Evolutionary conservation across 2,888 invertebrate genomes (phyloP).

Genomic region (Sturmia bella): DNA sequence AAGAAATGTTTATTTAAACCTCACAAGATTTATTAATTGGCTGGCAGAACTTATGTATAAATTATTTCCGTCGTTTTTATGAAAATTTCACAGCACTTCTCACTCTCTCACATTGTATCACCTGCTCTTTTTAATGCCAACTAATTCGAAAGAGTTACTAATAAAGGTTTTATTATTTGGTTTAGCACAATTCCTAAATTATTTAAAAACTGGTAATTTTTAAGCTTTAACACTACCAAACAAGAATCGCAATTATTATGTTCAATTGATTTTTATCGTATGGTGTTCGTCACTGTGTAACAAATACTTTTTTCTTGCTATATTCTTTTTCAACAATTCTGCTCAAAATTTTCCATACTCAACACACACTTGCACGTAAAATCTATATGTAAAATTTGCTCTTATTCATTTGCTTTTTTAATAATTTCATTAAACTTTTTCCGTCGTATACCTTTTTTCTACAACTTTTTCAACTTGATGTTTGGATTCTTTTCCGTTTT

Average conservation of each 20-base stretch:
- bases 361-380: slow-evolving; percentile 7
- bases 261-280: slow-evolving; percentile 63
- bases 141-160: neutral
- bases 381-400: slow-evolving; percentile 41
- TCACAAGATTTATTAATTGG: neutral
- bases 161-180: neutral
- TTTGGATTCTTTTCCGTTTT: slow-evolving; percentile 17
- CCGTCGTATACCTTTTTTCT: slow-evolving; percentile 41
- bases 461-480: slow-evolving; percentile 20
- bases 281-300: slow-evolving; percentile 53
- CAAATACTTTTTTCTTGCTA: slow-evolving; percentile 30
- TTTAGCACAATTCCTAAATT: neutral
- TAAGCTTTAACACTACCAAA: neutral
- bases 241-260: slow-evolving; percentile 14
- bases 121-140: neutral
- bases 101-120: slow-evolving; percentile 24
- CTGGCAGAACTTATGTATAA: neutral
- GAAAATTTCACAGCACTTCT: neutral
- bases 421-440: no score
- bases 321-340: slow-evolving; percentile 47
- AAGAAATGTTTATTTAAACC: neutral
- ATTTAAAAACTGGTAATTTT: neutral
- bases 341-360: slow-evolving; percentile 43
- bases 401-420: slow-evolving; percentile 28
- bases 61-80: neutral